Evolutionary conservation across 64 coral and sea anemone species (phyloP).

Genomic region (Astreopora myriophthalma): DNA sequence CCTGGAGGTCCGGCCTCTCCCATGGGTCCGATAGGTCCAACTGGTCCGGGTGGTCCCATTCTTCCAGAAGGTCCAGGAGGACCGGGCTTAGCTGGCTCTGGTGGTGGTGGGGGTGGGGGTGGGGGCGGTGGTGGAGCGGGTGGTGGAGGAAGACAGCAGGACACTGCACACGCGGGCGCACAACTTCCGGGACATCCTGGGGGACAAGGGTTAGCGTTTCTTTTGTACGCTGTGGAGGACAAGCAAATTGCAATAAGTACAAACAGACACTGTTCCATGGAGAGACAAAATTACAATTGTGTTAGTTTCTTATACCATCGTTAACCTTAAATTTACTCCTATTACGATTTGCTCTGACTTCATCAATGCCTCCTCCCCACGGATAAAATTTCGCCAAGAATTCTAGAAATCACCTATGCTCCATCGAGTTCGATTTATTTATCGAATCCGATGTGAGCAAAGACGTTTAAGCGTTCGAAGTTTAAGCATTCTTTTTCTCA

Average conservation of each 20-base stretch:
- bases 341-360: background rate
- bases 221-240: slow-evolving; percentile 82
- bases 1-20: slow-evolving; percentile 99
- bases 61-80: slow-evolving; percentile 94
- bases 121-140: slow-evolving; percentile 93
- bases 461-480: too few species aligned
- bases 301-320: background rate
- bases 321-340: background rate
- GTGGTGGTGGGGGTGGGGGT: slow-evolving; percentile 98
- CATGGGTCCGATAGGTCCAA: slow-evolving; percentile 97
- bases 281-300: background rate
- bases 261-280: background rate
- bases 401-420: too few species aligned
- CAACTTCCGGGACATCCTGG: slow-evolving; percentile 91
- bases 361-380: background rate
- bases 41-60: slow-evolving; percentile 99
- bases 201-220: slow-evolving; percentile 98
- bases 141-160: slow-evolving; percentile 94
- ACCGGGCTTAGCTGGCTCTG: slow-evolving; percentile 97
- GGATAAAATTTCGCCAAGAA: background rate
- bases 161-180: slow-evolving; percentile 87
- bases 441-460: too few species aligned
- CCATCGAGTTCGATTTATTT: too few species aligned
- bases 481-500: too few species aligned
- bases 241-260: background rate